phyloP scores from a whole-genome alignment of 2,888 invertebrate genomes.

The Incurvaria masculella region DNA sequence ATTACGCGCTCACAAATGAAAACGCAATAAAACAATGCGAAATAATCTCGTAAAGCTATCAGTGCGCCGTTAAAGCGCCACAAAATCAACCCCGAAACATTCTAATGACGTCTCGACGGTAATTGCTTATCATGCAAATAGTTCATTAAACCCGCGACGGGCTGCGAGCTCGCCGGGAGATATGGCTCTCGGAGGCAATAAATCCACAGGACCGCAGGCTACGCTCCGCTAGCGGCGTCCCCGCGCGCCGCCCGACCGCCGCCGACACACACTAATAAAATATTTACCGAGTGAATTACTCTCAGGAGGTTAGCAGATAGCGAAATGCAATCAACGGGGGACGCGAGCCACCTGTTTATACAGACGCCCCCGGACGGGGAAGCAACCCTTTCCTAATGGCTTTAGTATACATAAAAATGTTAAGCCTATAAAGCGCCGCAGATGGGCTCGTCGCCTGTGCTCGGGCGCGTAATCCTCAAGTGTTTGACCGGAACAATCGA shows the following conservation, averaged over 20 bases:
- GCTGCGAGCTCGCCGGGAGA: neutral
- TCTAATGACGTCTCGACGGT: slow-evolving; percentile 10
- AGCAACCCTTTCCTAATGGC: slow-evolving; percentile 13
- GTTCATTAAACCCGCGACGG: slow-evolving; percentile 11
- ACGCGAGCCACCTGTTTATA: slow-evolving; percentile 20
- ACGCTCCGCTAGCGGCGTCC: neutral
- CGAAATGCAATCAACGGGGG: slow-evolving; percentile 15
- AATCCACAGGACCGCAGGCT: neutral
- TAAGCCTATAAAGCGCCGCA: neutral
- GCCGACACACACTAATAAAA: slow-evolving; percentile 24
- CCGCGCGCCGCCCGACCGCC: neutral
- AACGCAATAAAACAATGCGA: slow-evolving; percentile 10
- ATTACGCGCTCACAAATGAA: slow-evolving; percentile 5
- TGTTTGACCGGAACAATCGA: slow-evolving; percentile 21
- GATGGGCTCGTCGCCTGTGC: slow-evolving; percentile 4
- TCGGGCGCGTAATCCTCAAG: slow-evolving; percentile 17
- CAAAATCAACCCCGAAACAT: slow-evolving; percentile 9
- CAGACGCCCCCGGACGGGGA: slow-evolving; percentile 6
- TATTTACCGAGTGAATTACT: slow-evolving; percentile 31
- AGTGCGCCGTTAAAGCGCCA: slow-evolving; percentile 9
- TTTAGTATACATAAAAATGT: slow-evolving; percentile 8
- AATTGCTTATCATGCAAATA: slow-evolving; percentile 15
- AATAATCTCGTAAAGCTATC: slow-evolving; percentile 11
- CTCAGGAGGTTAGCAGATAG: slow-evolving; percentile 24
- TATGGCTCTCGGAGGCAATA: slow-evolving; percentile 1